Percentiles rank a stretch among this genome's conserved stretches.
Conservation (phyloP, 2,888 invertebrate species). For the Hyalella azteca region DNA sequence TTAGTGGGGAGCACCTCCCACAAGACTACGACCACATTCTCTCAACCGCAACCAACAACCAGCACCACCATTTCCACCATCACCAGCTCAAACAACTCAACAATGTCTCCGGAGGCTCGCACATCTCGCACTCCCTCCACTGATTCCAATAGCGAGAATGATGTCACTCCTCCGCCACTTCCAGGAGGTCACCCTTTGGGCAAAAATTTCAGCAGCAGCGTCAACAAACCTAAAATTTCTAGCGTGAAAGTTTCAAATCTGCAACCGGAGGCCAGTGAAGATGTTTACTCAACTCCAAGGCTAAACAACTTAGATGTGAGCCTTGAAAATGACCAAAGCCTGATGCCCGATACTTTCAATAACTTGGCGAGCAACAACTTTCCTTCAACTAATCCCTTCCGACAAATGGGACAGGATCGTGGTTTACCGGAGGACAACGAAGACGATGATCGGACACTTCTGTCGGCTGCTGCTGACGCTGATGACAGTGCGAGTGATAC, state of each 20-base stretch:
- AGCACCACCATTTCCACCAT: background rate
- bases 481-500: background rate
- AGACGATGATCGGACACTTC: background rate
- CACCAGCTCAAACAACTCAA: constrained; percentile 35
- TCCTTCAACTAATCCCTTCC: background rate
- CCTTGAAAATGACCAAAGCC: background rate
- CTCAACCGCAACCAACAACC: constrained; percentile 11
- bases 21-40: constrained; percentile 21
- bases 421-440: background rate
- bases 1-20: background rate
- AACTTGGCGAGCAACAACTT: constrained; percentile 3
- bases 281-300: background rate
- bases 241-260: constrained; percentile 6
- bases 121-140: constrained; percentile 32
- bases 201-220: background rate
- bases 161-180: background rate
- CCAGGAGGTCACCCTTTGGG: background rate
- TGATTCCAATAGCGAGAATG: constrained; percentile 18
- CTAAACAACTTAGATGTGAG: constrained; percentile 29
- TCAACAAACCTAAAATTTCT: background rate
- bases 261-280: constrained; percentile 15
- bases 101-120: constrained; percentile 33
- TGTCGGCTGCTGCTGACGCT: background rate
- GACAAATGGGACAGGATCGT: background rate
- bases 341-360: background rate